Evolutionary conservation across 2,113 vertebrate species (phyloP).

Genomic region (Orthonyx spaldingii): DNA sequence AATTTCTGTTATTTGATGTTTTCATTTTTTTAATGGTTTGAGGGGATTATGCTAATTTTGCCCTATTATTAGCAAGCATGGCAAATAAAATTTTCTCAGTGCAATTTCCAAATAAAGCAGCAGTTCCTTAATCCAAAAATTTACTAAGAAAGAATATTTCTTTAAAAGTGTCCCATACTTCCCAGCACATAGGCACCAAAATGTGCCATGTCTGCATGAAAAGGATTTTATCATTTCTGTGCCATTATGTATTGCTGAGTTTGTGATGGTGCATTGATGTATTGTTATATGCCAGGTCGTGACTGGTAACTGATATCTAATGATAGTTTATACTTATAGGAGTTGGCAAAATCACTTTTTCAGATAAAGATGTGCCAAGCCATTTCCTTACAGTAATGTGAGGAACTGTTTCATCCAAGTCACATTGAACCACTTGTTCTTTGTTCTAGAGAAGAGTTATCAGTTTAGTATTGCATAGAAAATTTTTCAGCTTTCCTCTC

Average conservation of each 20-base stretch:
- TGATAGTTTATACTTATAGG: not conserved
- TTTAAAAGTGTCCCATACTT: not conserved
- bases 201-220: not conserved
- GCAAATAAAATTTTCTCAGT: not conserved
- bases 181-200: not conserved
- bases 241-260: rapidly evolving
- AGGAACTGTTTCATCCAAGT: not conserved
- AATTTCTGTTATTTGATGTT: not conserved
- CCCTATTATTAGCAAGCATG: not conserved
- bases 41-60: not conserved
- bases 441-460: not conserved
- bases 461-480: not conserved
- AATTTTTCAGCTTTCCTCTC: not conserved
- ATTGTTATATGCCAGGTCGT: rapidly evolving
- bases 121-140: not conserved
- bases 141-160: not conserved
- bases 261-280: not conserved
- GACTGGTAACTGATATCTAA: not conserved
- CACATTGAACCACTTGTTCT: not conserved
- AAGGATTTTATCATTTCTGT: not conserved
- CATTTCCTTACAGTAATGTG: not conserved
- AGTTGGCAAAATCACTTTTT: not conserved
- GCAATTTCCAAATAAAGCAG: not conserved
- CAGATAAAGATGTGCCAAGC: not conserved
- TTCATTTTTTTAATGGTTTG: not conserved